Evolutionary conservation across 92 coral and sea anemone genomes (phyloP).

Genomic region (Epizoanthus fatuus): DNA sequence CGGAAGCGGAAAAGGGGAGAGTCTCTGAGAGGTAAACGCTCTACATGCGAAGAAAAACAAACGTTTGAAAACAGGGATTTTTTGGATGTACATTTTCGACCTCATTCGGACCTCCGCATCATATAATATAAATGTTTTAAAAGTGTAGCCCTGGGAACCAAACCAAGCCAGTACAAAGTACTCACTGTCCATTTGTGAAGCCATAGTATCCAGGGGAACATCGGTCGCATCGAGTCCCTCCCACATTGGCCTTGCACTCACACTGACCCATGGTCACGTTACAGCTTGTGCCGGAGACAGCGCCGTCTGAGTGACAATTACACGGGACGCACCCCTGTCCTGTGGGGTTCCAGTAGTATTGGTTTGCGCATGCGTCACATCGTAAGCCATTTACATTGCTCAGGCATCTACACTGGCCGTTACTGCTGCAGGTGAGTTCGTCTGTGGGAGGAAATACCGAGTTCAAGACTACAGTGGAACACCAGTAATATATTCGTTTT

Average conservation of each 20-base stretch:
- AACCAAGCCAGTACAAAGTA: not conserved
- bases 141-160: too few relatives aligned
- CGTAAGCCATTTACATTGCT: conserved; percentile 80
- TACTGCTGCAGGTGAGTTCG: conserved; percentile 79
- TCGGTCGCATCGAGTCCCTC: conserved; percentile 81
- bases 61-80: too few relatives aligned
- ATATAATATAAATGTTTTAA: too few relatives aligned
- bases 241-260: conserved; percentile 86
- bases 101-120: too few relatives aligned
- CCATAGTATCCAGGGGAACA: conserved; percentile 93
- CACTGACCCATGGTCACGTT: conserved; percentile 86
- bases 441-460: conserved; percentile 42
- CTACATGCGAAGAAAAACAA: too few relatives aligned
- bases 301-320: conserved; percentile 77
- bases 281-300: conserved; percentile 76
- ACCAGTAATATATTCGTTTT: too few relatives aligned
- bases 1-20: too few relatives aligned
- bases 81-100: too few relatives aligned
- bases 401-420: conserved; percentile 89
- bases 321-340: conserved; percentile 92
- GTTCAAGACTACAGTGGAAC: not conserved
- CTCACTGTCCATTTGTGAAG: conserved; percentile 57
- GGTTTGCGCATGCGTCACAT: conserved; percentile 82
- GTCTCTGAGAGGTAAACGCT: too few relatives aligned
- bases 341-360: conserved; percentile 86